Evolutionary conservation across 37 sponge, comb jelly and placozoan species (phyloP), one percentile per base, ranked within the genome.

Genomic region (Aphrocallistes beatrix): DNA sequence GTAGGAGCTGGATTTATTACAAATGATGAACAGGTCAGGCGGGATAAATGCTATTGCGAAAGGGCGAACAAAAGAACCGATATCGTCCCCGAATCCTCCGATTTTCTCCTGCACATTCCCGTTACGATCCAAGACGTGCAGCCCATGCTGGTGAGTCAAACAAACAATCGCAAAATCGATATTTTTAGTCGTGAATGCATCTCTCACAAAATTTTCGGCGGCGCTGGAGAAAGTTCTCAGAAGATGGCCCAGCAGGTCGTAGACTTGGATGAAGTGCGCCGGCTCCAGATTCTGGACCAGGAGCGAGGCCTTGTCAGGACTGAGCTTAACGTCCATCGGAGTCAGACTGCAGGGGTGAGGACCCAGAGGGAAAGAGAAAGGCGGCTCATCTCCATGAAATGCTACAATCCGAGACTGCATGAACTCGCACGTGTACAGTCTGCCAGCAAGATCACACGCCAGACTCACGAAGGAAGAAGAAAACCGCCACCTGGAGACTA

Each of bases 231-330:
- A 60, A 60, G 8, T 19, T 60, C n/a, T 60, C 75, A 60, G n/a
- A 19, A 60, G 75, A 60, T 60, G 10, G 10, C 75, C 75, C 25
- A 21, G n/a, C 21, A 60, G 75, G n/a, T 60, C 75, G 21, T 60
- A 60, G 1, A 60, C 75, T 30, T 60, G 75, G 3, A 60, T 32
- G 21, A 60, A 60, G 75, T 32, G 34, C 3, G 75, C 21, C 10
- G 75, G 75, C n/a, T 60, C 75, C n/a, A 60, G n/a, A 13, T 60
- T 60, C 21, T 60, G 75, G n/a, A 60, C 75, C n/a, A 60, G n/a
- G 6, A 60, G 8, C 21, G 75, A 60, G 17, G 3, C 6, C 3
- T 60, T 60, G 21, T 60, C 75, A 19, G 75, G 75, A 60, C 32
- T 30, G 10, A 60, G 34, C 75, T 60, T 60, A 6, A 60, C 75